phyloP scores from a whole-genome alignment of 2,888 invertebrate species.

The Linhomoeus sp. region DNA sequence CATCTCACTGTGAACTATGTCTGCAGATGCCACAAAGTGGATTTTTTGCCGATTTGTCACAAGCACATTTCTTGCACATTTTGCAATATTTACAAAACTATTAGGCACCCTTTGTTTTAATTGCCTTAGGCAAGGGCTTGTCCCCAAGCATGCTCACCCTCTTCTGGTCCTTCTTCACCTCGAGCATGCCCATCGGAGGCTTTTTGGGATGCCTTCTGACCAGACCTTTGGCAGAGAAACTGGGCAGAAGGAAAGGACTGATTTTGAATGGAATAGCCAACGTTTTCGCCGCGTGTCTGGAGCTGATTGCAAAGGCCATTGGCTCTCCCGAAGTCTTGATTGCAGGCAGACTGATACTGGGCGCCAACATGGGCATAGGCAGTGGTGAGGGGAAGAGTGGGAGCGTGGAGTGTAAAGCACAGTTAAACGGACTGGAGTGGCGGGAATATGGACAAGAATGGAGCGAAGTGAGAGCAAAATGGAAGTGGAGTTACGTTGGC shows the following conservation, averaged over 20 bases:
- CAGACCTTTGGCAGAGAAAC: conserved; percentile 29
- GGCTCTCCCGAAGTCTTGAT: conserved; percentile 31
- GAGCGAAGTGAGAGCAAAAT: too few species aligned
- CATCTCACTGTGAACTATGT: too few species aligned
- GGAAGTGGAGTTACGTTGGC: too few species aligned
- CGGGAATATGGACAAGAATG: too few species aligned
- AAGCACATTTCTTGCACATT: not conserved
- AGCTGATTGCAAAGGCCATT: conserved; percentile 27
- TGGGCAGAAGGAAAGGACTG: conserved; percentile 27
- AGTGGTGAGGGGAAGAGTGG: too few species aligned
- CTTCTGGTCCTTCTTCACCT: conserved; percentile 30
- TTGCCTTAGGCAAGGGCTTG: too few species aligned
- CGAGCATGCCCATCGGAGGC: conserved; percentile 22
- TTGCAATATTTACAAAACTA: too few species aligned
- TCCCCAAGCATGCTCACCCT: conserved; percentile 6
- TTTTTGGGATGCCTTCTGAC: conserved; percentile 24
- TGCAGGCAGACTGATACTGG: conserved; percentile 23
- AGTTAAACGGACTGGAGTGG: too few species aligned
- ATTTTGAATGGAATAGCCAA: conserved; percentile 22
- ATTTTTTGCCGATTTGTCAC: too few species aligned
- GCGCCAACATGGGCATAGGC: conserved; percentile 14
- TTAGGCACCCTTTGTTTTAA: too few species aligned
- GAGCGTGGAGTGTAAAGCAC: too few species aligned
- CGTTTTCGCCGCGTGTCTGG: conserved; percentile 27
- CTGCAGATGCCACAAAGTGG: too few species aligned